A percentile compares a stretch with the other conserved stretches of the same genome.
phyloP scores from a whole-genome alignment of 2,797 vertebrate species.

The Kryptopterus vitreolus region DNA sequence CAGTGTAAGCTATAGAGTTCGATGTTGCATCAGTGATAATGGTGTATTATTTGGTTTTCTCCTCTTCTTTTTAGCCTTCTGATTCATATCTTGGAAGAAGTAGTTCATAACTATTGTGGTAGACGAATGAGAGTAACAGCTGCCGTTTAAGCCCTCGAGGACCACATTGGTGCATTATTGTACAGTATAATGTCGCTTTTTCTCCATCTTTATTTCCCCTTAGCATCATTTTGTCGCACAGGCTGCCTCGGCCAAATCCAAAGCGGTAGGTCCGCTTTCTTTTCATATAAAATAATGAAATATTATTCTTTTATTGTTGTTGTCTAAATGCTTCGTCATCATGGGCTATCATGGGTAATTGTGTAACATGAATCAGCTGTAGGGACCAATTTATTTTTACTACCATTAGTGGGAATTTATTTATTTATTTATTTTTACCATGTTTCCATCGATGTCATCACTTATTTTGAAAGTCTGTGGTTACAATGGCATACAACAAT shows the following conservation, averaged over 20 bases:
- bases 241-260: conserved; percentile 63
- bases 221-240: conserved; percentile 72
- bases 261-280: conserved; percentile 63
- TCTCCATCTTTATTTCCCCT: conserved; percentile 31
- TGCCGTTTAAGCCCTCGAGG: conserved; percentile 3
- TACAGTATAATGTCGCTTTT: conserved; percentile 41
- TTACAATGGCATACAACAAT: neutral
- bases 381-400: neutral
- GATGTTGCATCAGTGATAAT: conserved; percentile 21
- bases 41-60: neutral
- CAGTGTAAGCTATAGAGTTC: neutral
- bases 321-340: conserved; percentile 49
- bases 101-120: neutral
- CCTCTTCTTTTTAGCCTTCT: conserved; percentile 11
- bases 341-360: conserved; percentile 20
- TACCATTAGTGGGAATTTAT: neutral
- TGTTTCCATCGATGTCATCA: conserved; percentile 18
- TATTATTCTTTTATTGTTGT: neutral
- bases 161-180: conserved; percentile 41
- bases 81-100: conserved; percentile 13
- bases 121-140: neutral
- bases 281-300: conserved; percentile 23
- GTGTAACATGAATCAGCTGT: neutral
- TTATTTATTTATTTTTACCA: too few species aligned
- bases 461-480: conserved; percentile 23